phyloP scores from a whole-genome alignment of 2,113 vertebrate species.

The Megaptera novaeangliae region DNA sequence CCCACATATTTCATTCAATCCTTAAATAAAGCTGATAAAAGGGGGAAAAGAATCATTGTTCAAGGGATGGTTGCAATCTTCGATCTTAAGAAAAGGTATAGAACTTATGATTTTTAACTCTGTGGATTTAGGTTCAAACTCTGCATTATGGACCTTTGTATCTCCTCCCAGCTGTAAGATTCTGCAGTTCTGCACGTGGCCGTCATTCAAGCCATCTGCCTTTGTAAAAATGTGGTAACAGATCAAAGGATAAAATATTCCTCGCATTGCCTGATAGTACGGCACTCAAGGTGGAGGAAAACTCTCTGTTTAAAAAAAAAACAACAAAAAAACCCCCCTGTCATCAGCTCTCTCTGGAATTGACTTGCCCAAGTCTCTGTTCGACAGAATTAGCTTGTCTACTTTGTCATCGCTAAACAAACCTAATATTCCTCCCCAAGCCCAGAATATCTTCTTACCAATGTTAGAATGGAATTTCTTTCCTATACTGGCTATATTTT shows the following conservation, averaged over 20 bases:
- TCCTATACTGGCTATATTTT: background rate
- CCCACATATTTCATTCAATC: background rate
- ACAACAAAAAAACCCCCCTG: slow-evolving; percentile 81
- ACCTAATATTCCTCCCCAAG: slow-evolving; percentile 71
- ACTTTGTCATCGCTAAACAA: slow-evolving; percentile 83
- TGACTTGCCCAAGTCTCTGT: slow-evolving; percentile 76
- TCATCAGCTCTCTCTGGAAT: slow-evolving; percentile 83
- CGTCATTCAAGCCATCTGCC: background rate
- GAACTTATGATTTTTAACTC: background rate
- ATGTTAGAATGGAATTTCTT: background rate
- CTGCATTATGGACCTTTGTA: background rate
- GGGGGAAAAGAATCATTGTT: background rate
- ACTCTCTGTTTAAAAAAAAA: background rate
- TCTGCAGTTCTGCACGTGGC: background rate
- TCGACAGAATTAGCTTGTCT: slow-evolving; percentile 80
- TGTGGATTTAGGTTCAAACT: background rate
- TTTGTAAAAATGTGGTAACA: background rate
- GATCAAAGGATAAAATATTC: background rate
- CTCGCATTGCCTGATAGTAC: background rate
- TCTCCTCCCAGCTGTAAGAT: background rate
- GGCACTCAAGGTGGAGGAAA: background rate
- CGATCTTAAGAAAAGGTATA: background rate
- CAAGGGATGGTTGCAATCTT: background rate
- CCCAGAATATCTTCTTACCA: background rate
- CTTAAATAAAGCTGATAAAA: background rate